These are phyloP conservation scores for Drosophila oshimai DNA, from an alignment of 1,140 invertebrate species.

Conservation along the genomic window DNA sequence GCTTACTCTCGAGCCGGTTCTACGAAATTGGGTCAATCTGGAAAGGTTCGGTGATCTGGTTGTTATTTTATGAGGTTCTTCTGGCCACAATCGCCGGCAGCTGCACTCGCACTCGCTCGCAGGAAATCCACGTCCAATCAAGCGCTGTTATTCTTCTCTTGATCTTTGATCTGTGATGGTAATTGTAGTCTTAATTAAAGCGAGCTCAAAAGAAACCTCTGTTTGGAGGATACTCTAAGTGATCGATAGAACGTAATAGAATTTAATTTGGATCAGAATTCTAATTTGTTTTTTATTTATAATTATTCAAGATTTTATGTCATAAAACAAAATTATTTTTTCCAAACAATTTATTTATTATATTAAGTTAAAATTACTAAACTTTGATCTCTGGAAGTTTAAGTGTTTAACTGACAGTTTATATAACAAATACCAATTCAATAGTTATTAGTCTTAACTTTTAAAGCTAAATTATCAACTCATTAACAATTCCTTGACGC, in stretches of 20 bases:
- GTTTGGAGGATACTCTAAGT: not conserved
- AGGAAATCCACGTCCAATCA: constrained; percentile 47
- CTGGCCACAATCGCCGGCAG: constrained; percentile 12
- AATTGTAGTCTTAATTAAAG: constrained; percentile 23
- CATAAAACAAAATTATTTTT: no score
- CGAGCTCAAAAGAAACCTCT: not conserved
- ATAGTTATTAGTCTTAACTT: no score
- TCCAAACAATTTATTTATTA: no score
- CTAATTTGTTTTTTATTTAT: no score
- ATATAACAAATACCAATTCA: no score
- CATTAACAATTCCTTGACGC: not conserved
- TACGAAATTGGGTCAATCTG: constrained; percentile 67
- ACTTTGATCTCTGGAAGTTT: no score
- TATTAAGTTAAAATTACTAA: no score
- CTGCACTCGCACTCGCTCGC: constrained; percentile 21
- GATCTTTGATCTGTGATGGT: constrained; percentile 15
- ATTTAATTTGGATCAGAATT: not conserved
- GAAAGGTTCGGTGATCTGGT: constrained; percentile 76
- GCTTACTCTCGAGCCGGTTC: constrained; percentile 58
- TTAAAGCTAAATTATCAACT: not conserved
- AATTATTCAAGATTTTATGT: no score
- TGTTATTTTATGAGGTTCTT: constrained; percentile 55
- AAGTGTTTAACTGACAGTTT: no score
- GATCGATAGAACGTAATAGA: not conserved
- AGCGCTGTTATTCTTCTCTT: constrained; percentile 19